A percentile compares a stretch with the other conserved stretches of the same genome.
phyloP scores from a whole-genome alignment of 2,888 invertebrate species.

The Harpalus rubripes region DNA sequence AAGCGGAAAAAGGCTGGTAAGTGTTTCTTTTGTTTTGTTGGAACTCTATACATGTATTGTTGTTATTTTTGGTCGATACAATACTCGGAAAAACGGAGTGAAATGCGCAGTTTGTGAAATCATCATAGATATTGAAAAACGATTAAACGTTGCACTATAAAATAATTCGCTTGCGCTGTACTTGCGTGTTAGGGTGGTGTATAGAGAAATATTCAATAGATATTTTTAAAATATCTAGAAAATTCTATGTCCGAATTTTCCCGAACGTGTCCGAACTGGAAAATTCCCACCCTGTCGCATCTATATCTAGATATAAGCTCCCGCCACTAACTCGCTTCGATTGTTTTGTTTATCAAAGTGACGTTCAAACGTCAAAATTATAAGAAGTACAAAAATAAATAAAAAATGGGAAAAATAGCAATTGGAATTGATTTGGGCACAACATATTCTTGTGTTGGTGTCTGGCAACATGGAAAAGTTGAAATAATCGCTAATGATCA shows the following conservation, averaged over 20 bases:
- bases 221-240: constrained; percentile 16
- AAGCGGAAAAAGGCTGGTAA: constrained; percentile 38
- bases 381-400: neutral
- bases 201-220: neutral
- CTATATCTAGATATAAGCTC: constrained; percentile 45
- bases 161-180: neutral
- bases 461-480: constrained; percentile 79
- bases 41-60: constrained; percentile 8
- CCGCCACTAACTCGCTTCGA: constrained; percentile 10
- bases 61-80: constrained; percentile 22
- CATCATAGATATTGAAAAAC: neutral
- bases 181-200: neutral
- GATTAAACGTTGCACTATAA: neutral
- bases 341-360: constrained; percentile 52
- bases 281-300: constrained; percentile 39
- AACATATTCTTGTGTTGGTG: constrained; percentile 81
- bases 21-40: constrained; percentile 27
- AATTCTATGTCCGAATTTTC: constrained; percentile 15
- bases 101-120: constrained; percentile 21
- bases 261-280: constrained; percentile 43
- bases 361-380: constrained; percentile 38
- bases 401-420: constrained; percentile 70
- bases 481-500: constrained; percentile 91
- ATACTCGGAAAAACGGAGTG: neutral
- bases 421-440: constrained; percentile 83